phyloP scores from a whole-genome alignment of 2,113 vertebrate genomes.

The Zingel zingel region DNA sequence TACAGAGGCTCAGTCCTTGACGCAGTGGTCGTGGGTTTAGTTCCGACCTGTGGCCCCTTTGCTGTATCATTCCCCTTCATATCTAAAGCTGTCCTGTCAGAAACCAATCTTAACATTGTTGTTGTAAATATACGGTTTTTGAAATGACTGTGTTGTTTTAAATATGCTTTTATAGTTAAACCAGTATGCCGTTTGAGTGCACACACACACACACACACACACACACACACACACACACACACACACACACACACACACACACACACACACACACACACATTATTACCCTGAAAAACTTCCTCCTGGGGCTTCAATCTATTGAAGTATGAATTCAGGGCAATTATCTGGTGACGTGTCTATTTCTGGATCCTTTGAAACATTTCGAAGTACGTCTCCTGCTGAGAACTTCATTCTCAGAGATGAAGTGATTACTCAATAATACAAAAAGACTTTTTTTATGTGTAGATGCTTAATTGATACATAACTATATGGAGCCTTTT shows the following conservation, averaged over 20 bases:
- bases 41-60: too few species aligned
- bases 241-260: background rate
- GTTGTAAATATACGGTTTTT: too few species aligned
- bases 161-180: background rate
- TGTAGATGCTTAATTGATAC: background rate
- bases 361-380: background rate
- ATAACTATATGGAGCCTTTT: background rate
- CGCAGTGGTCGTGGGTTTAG: too few species aligned
- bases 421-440: background rate
- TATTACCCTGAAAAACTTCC: background rate
- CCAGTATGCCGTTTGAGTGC: background rate
- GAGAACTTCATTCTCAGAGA: constrained; percentile 1
- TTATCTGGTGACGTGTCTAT: constrained; percentile 12
- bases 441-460: background rate
- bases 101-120: too few species aligned
- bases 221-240: background rate
- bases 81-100: too few species aligned
- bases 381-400: constrained; percentile 6
- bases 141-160: background rate
- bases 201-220: background rate
- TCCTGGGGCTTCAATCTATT: background rate
- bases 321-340: background rate
- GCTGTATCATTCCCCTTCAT: too few species aligned
- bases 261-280: background rate
- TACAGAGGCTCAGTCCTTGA: too few species aligned